Conservation (phyloP, 2,797 vertebrate species). For the Phoeniculus purpureus region DNA sequence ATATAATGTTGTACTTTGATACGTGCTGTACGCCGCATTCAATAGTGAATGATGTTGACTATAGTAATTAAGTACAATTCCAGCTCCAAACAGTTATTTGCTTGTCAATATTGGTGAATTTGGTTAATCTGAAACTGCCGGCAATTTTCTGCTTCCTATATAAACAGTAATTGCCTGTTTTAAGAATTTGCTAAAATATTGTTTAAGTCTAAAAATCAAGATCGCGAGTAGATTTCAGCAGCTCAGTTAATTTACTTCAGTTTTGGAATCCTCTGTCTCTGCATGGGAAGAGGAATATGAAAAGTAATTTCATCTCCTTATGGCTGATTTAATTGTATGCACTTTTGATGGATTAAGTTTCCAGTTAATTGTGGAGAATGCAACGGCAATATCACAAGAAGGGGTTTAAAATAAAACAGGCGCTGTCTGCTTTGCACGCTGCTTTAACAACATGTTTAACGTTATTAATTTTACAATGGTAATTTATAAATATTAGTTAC, state of each 20-base stretch:
- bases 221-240: conserved; percentile 59
- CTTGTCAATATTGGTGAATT: conserved; percentile 34
- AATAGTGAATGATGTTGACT: conserved; percentile 26
- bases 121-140: conserved; percentile 6
- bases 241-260: conserved; percentile 65
- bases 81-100: conserved; percentile 17
- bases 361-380: conserved; percentile 59
- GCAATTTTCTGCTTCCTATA: conserved; percentile 36
- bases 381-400: conserved; percentile 21
- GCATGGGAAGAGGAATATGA: conserved; percentile 64
- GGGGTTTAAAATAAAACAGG: conserved; percentile 57
- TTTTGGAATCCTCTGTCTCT: conserved; percentile 62
- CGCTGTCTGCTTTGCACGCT: conserved; percentile 7
- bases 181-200: conserved; percentile 56
- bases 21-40: not conserved
- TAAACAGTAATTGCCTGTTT: conserved; percentile 32
- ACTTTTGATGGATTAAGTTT: conserved; percentile 72
- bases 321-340: conserved; percentile 68
- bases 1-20: not conserved
- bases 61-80: conserved; percentile 41
- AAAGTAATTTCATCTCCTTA: conserved; percentile 73
- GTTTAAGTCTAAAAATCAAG: conserved; percentile 59
- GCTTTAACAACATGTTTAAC: not conserved
- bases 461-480: conserved; percentile 59
- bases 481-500: conserved; percentile 64